Base-by-base conservation (phyloP, 2,113 vertebrate species). In the Tupaia tana region DNA sequence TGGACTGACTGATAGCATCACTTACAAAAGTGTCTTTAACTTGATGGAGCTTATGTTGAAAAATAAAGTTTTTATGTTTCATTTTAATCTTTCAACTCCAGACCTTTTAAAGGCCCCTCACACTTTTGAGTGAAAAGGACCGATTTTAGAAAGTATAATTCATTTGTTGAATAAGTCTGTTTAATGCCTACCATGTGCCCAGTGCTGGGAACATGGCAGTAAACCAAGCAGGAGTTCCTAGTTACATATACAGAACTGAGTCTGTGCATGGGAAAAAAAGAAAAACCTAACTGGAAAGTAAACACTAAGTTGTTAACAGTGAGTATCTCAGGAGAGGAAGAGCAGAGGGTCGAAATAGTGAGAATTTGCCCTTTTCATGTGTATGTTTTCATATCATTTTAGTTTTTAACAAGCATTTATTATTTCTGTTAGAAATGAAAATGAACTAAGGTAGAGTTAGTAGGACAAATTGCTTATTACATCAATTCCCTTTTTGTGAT, bases 61-160 rank as follows among this genome's bases (percentile, higher is more conserved):
- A 43, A 43, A 43, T 43, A 43, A 43, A 43, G 43, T 43, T 43
- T 43, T 43, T 43, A 43, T 43, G 43, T 43, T 43, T 43, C 43
- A 43, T 43, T 43, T 43, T 43, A 43, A 43, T 43, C 43, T 43
- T 43, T 43, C 4, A 43, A 43, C 43, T 43, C 43, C 43, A 43
- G 43, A 43, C 43, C 43, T 43, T 43, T 43, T 43, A 43, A 43
- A 43, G 43, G 43, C 43, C 43, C 43, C 43, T 43, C 43, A 43
- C 43, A 43, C 43, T 69, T 92, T 19, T 85, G n/a, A 89, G 43
- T 10, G 71, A 89, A n/a, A 74, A 10, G 58, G 54, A 66, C n/a
- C 70, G 29, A 61, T 81, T 54, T 88, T 63, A 91, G 58, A 93
- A 96, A 85, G 71, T 84, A 52, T 54, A 63, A 82, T 43, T 88